Evolutionary conservation across 2,888 invertebrate species (phyloP).

Genomic region (Tethea ocularis): DNA sequence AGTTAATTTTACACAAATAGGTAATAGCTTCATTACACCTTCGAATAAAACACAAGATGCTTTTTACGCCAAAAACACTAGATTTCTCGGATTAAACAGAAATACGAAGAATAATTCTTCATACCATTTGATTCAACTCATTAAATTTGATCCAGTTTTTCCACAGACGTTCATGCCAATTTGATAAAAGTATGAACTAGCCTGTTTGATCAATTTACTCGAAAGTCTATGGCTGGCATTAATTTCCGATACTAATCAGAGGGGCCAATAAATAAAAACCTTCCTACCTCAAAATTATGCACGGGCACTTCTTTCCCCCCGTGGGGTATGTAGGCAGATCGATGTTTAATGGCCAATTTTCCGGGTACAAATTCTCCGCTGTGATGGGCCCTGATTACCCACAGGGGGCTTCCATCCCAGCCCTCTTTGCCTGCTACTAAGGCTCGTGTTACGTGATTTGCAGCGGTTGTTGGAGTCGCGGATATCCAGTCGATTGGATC

Average conservation of each 20-base stretch:
- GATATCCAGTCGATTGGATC: slow-evolving; percentile 65
- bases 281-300: slow-evolving; percentile 78
- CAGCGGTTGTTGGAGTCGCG: slow-evolving; percentile 52
- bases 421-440: slow-evolving; percentile 71
- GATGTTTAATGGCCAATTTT: slow-evolving; percentile 68
- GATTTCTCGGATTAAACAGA: too few relatives aligned
- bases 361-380: slow-evolving; percentile 71
- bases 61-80: too few relatives aligned
- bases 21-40: too few relatives aligned
- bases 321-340: slow-evolving; percentile 65
- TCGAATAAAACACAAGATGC: too few relatives aligned
- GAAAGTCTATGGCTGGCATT: too few relatives aligned
- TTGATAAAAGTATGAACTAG: too few relatives aligned
- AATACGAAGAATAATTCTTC: too few relatives aligned
- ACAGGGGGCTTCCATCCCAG: slow-evolving; percentile 74
- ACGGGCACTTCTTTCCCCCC: slow-evolving; percentile 69
- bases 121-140: too few relatives aligned
- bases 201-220: too few relatives aligned
- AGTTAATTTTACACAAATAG: too few relatives aligned
- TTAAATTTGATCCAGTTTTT: too few relatives aligned
- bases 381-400: slow-evolving; percentile 72
- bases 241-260: background rate
- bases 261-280: slow-evolving; percentile 3
- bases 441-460: slow-evolving; percentile 52
- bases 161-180: too few relatives aligned